Base-by-base conservation (phyloP, 2,113 vertebrate species). In the Pedetes capensis region DNA sequence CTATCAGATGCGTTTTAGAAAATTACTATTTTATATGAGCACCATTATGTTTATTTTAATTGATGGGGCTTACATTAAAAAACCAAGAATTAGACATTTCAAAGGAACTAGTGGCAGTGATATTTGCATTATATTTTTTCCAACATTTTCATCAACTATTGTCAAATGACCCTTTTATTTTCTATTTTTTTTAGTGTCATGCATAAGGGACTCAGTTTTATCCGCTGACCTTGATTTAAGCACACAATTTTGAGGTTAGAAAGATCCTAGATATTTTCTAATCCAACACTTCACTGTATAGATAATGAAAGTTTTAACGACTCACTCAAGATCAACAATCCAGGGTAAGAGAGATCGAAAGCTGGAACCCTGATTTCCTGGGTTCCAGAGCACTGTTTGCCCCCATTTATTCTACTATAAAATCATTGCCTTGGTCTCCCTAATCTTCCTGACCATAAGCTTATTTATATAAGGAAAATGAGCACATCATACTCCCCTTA, bases 1-100 rank as follows among this genome's bases (percentile, higher is more conserved):
- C 72, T 59, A 96, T 96, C 61, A 95, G 51, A 51, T 83, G 5
- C 64, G 86, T 95, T 96, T 88, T 90, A 94, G 55, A 95, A 94
- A 93, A 96, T 82, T 59, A 39, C 66, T 94, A 25, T 61, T 95
- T 96, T 91, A 87, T 91, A 64, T 61, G 47, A 94, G 23, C 34
- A 57, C 51, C 25, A 6, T 37, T 93, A 80, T 61, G 27, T 89
- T 92, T 59, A 55, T 91, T 80, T 96, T 76, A 87, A 96, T 92
- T 96, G 83, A 88, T 63, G 29, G 2, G 32, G 27, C 8, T 89
- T 71, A 44, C 27, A 78, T 81, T 87, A 82, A 96, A 29, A 71
- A 81, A 55, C 55, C 18, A 83, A 85, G 49, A 63, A 92, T 49
- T 57, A 92, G 47, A 83, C 55, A 6, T 64, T 76, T 89, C 84